Base-by-base conservation (phyloP, 2,113 vertebrate species). In the Cyphomyrus plagiostoma region DNA sequence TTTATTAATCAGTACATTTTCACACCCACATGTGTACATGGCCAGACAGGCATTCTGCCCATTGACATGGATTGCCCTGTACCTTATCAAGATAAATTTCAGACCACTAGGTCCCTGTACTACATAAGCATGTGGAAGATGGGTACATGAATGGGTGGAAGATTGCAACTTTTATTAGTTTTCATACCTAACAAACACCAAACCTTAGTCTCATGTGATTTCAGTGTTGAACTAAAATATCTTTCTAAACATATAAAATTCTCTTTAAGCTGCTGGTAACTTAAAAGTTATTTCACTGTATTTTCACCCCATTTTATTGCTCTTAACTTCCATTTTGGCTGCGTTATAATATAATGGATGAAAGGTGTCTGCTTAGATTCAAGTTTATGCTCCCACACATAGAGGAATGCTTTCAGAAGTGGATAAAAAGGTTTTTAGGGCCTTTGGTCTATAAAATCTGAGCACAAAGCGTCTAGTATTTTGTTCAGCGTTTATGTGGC, bases 321-420 rank as follows among this genome's bases (percentile, higher is more conserved):
- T 50, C 13, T 84, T 87, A 30, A 53, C 50, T 87, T 87, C 85
- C 39, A 48, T 53, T 87, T 87, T 50, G 17, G 50, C 85, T 15
- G 49, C 30, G 85, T 87, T 87, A 87, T 87, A 50, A 52, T 53
- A 87, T 87, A 53, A 53, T 56, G 21, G 23, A 87, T 87, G 50
- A 87, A 87, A 53, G 85, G 85, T 53, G 85, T 53, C 23, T 53
- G 26, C 85, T 87, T n/a, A 53, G 49, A n/a, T 87, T 49, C 85
- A 53, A 52, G 48, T 26, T 53, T 87, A 49, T 30, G 50, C 26
- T 53, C 13, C 49, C 26, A 53, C 50, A 53, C 26, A 49, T 6
- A 39, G 85, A 87, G 23, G 15, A 53, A 53, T 87, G 48, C 48
- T 87, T 19, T 53, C 7, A 35, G 48, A 87, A 35, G 85, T 26